A percentile compares a stretch with the other conserved stretches of the same genome.
These are phyloP conservation scores for Bovichtus diacanthus DNA, from an alignment of 2,797 vertebrate genomes.

Conservation along the genomic window DNA sequence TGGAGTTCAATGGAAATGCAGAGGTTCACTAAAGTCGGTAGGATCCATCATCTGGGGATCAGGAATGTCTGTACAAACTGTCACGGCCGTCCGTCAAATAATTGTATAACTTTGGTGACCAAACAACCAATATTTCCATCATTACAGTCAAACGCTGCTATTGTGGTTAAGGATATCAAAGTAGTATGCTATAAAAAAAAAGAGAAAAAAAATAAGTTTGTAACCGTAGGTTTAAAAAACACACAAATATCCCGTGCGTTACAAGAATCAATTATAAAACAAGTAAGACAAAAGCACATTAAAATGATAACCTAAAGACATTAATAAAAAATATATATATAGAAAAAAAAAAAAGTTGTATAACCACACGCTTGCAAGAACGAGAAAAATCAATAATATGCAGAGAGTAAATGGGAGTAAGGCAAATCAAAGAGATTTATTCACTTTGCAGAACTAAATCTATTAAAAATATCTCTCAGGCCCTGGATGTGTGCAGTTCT, in stretches of 20 bases:
- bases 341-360: constrained; percentile 13
- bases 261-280: constrained; percentile 12
- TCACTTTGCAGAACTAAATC: constrained; percentile 10
- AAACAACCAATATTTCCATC: background rate
- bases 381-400: constrained; percentile 12
- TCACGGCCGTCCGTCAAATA: background rate
- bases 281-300: constrained; percentile 29
- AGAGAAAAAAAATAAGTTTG: background rate
- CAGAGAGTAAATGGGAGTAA: constrained; percentile 3
- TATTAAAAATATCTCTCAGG: constrained; percentile 22
- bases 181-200: background rate
- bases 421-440: constrained; percentile 13
- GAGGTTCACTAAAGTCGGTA: background rate
- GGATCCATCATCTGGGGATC: background rate
- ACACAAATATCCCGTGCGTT: background rate
- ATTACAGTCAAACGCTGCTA: background rate
- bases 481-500: background rate
- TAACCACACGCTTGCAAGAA: constrained; percentile 18
- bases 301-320: constrained; percentile 37
- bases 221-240: background rate
- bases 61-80: background rate
- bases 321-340: no score
- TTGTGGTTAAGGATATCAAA: background rate
- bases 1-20: background rate
- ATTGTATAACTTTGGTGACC: background rate